Conservation (phyloP, 2,113 vertebrate species). For the Hemiprocne comata region DNA sequence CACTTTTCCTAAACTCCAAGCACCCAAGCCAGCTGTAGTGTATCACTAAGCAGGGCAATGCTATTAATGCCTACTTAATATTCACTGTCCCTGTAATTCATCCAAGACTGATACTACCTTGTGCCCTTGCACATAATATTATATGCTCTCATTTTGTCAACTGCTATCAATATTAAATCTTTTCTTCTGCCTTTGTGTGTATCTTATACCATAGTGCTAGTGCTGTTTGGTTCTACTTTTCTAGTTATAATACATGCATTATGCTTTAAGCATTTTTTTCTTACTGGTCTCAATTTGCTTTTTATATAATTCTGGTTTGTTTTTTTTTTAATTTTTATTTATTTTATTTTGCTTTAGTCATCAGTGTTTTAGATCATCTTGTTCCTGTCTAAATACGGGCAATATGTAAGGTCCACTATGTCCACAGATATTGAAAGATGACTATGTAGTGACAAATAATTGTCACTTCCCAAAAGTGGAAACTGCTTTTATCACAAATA, state of each 20-base stretch:
- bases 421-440: background rate
- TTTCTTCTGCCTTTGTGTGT: background rate
- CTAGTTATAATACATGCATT: background rate
- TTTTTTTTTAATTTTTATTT: background rate
- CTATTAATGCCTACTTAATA: constrained; percentile 50
- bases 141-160: background rate
- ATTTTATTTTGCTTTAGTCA: background rate
- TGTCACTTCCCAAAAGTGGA: background rate
- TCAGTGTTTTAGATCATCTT: background rate
- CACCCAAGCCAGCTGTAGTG: constrained; percentile 40
- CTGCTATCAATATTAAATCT: background rate
- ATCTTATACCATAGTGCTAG: background rate
- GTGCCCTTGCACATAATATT: background rate
- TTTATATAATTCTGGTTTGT: background rate
- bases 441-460: background rate
- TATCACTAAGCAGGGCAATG: constrained; percentile 36
- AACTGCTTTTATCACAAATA: background rate
- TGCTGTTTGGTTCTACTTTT: background rate
- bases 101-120: background rate
- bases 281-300: background rate
- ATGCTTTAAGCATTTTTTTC: background rate
- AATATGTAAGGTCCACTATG: background rate
- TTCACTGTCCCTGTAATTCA: constrained; percentile 15
- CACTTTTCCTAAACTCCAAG: constrained; percentile 64
- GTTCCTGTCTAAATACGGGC: background rate